These are phyloP conservation scores for Trinorchestia longiramus DNA, from an alignment of 1,140 invertebrate genomes.

Conservation along the genomic window DNA sequence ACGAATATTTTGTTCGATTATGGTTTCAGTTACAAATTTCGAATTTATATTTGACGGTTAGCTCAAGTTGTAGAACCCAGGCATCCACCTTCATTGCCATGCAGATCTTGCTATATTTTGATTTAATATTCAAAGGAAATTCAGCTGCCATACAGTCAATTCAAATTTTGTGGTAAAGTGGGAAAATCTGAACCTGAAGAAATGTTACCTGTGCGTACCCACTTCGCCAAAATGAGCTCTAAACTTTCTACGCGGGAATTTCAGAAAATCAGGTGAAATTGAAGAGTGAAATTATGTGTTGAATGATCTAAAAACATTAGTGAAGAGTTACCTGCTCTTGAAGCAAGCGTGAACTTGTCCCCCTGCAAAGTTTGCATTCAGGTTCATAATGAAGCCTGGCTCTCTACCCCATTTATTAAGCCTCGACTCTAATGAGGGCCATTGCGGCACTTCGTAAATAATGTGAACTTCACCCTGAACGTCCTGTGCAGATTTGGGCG, in stretches of 20 bases:
- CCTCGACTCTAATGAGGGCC: constrained; percentile 27
- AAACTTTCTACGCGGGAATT: not conserved
- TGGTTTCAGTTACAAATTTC: too few relatives aligned
- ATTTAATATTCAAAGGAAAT: not conserved
- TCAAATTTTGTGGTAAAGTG: not conserved
- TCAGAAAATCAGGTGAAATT: not conserved
- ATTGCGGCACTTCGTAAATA: constrained; percentile 44
- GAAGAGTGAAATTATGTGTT: not conserved
- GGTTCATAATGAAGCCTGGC: constrained; percentile 32
- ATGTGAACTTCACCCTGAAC: not conserved
- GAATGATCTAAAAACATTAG: not conserved
- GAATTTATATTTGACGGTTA: too few relatives aligned
- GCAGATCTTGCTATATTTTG: not conserved
- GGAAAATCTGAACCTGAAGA: not conserved
- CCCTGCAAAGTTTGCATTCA: constrained; percentile 35
- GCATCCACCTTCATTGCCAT: not conserved
- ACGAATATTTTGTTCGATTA: too few relatives aligned
- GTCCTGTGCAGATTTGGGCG: not conserved
- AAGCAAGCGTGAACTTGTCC: not conserved
- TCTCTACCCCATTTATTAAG: constrained; percentile 11
- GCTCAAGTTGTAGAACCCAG: not conserved
- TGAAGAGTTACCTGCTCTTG: not conserved
- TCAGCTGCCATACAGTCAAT: not conserved
- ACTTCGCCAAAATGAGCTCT: not conserved
- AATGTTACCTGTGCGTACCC: not conserved